A percentile compares a stretch with the other conserved stretches of the same genome.
These are phyloP conservation scores for Orchestia grillus DNA, from an alignment of 1,140 invertebrate genomes.

Conservation along the genomic window DNA sequence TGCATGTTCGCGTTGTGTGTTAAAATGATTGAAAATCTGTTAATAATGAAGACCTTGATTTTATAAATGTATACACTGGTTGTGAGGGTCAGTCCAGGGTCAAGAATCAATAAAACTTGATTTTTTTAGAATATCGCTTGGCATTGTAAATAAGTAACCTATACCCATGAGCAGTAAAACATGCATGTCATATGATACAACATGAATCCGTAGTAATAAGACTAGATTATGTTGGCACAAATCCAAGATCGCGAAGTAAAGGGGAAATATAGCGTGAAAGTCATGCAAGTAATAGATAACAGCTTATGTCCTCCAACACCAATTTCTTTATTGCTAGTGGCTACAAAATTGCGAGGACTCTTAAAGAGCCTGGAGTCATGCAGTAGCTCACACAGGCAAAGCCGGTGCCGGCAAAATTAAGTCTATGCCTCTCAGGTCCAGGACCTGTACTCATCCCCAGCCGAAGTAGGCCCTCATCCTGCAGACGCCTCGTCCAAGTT, in stretches of 20 bases:
- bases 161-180: background rate
- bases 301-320: too few species aligned
- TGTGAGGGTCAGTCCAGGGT: background rate
- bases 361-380: too few species aligned
- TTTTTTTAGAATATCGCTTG: background rate
- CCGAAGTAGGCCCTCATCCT: background rate
- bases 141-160: background rate
- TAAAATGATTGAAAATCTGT: background rate
- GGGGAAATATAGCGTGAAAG: too few species aligned
- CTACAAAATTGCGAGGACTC: too few species aligned
- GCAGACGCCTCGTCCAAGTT: background rate
- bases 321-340: too few species aligned
- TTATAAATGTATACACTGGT: background rate
- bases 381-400: too few species aligned
- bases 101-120: background rate
- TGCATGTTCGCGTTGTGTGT: background rate
- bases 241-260: too few species aligned
- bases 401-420: too few species aligned
- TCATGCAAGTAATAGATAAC: too few species aligned
- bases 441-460: background rate
- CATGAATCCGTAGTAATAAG: background rate
- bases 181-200: background rate
- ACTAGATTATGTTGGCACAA: too few species aligned
- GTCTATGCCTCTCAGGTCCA: background rate
- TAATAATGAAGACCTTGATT: background rate